Percentiles rank a stretch among this genome's conserved stretches.
These are phyloP conservation scores for Exocentrus adspersus DNA, from an alignment of 2,888 invertebrate species.

Conservation along the genomic window DNA sequence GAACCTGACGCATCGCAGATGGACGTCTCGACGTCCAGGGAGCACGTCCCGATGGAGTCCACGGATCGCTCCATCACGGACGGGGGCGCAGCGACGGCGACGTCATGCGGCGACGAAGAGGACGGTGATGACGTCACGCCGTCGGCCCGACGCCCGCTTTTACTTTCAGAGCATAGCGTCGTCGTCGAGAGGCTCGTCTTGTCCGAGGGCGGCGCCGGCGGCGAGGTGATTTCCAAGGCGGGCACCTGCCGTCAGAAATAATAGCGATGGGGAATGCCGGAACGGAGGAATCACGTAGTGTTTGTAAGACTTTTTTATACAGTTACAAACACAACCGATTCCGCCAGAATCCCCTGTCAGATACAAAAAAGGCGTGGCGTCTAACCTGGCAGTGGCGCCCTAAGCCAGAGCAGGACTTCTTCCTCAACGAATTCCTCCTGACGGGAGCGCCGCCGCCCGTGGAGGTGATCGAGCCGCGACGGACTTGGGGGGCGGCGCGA, in stretches of 20 bases:
- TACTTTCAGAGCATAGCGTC: slow-evolving; percentile 24
- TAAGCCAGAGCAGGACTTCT: slow-evolving; percentile 13
- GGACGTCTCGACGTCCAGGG: slow-evolving; percentile 83
- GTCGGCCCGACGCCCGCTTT: too few relatives aligned
- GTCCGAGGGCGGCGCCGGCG: too few relatives aligned
- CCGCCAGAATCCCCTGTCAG: too few relatives aligned
- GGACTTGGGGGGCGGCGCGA: slow-evolving; percentile 52
- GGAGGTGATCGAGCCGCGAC: slow-evolving; percentile 39
- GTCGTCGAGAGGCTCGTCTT: too few relatives aligned
- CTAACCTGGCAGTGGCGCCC: slow-evolving; percentile 3
- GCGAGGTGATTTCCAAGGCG: slow-evolving; percentile 16
- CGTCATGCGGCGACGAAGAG: slow-evolving; percentile 25
- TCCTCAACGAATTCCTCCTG: slow-evolving; percentile 60
- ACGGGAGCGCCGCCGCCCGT: slow-evolving; percentile 61
- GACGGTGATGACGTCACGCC: too few relatives aligned
- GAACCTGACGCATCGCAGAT: slow-evolving; percentile 76
- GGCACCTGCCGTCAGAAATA: slow-evolving; percentile 18
- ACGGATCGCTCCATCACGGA: slow-evolving; percentile 75
- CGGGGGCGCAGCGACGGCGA: slow-evolving; percentile 49
- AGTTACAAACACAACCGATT: too few relatives aligned
- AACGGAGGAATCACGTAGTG: too few relatives aligned
- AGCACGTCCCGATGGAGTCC: slow-evolving; percentile 89
- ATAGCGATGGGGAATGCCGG: too few relatives aligned
- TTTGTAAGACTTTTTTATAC: too few relatives aligned
- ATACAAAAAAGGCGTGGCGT: too few relatives aligned